These are phyloP conservation scores for Lepus townsendii DNA, from an alignment of 2,797 vertebrate species.

Conservation along the genomic window DNA sequence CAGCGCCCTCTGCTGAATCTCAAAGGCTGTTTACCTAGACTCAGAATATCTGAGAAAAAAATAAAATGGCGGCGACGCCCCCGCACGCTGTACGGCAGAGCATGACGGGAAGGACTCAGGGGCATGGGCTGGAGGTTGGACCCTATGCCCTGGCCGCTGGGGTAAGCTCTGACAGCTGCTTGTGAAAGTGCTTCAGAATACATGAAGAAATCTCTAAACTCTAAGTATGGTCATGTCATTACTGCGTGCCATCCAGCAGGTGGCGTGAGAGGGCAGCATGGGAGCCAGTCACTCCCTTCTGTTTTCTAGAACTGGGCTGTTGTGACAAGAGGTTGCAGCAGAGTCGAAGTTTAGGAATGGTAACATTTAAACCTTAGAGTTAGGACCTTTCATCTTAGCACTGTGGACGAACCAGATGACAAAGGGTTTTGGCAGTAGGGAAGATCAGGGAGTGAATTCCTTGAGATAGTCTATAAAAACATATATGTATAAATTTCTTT, in stretches of 20 bases:
- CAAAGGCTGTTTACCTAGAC: not conserved
- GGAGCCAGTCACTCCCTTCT: not conserved
- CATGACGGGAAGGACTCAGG: not conserved
- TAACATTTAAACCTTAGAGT: conserved; percentile 41
- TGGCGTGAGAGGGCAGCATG: not conserved
- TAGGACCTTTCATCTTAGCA: conserved; percentile 9
- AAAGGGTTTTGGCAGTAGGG: not conserved
- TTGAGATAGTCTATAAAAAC: conserved; percentile 27
- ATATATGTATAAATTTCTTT: not conserved
- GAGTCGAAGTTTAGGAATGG: not conserved
- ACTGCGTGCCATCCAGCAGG: conserved; percentile 4
- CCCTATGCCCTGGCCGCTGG: rapidly evolving
- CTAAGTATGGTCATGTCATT: not conserved
- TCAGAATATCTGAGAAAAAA: not conserved
- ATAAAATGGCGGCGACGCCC: not conserved
- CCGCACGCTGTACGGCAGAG: rapidly evolving
- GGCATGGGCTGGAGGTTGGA: not conserved
- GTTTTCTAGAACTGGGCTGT: not conserved
- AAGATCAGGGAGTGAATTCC: conserved; percentile 9
- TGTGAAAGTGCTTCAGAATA: not conserved
- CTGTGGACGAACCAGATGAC: not conserved
- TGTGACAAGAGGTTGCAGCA: not conserved
- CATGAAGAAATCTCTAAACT: not conserved
- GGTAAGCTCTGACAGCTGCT: not conserved
- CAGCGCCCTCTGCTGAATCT: conserved; percentile 64